phyloP scores from a whole-genome alignment of 2,113 vertebrate genomes.

The Coryphaenoides rupestris region DNA sequence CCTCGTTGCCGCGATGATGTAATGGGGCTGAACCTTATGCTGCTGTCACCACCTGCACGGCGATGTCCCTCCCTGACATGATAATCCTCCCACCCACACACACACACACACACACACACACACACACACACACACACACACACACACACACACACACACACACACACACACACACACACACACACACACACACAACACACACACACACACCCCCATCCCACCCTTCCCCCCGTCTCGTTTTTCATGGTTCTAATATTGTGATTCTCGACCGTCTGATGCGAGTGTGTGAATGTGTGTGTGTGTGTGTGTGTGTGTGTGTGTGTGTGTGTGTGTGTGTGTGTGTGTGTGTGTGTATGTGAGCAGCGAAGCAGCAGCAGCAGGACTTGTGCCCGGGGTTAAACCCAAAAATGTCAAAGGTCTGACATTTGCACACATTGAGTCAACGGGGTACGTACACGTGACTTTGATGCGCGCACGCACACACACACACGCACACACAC shows the following conservation, averaged over 20 bases:
- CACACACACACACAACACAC: too few relatives aligned
- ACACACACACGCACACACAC: background rate
- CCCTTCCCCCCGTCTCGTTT: background rate
- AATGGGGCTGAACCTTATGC: conserved; percentile 66
- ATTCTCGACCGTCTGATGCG: conserved; percentile 19
- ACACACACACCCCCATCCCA: too few relatives aligned
- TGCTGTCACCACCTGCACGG: conserved; percentile 67
- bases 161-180: too few relatives aligned
- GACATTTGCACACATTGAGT: conserved; percentile 65
- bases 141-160: background rate
- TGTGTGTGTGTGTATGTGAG: conserved; percentile 30
- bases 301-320: conserved; percentile 30
- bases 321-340: conserved; percentile 30
- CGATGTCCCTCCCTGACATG: conserved; percentile 34
- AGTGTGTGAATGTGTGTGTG: conserved; percentile 30
- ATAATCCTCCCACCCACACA: background rate
- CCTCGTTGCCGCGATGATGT: conserved; percentile 65
- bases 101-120: background rate
- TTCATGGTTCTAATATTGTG: conserved; percentile 36
- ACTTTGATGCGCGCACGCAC: background rate
- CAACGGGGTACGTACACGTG: background rate
- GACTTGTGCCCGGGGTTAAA: conserved; percentile 50
- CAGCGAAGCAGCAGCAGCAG: conserved; percentile 35
- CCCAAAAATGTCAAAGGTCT: conserved; percentile 71
- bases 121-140: background rate